Evolutionary conservation across 2,888 invertebrate species (phyloP).

Genomic region (Amblyjoppa proteus): DNA sequence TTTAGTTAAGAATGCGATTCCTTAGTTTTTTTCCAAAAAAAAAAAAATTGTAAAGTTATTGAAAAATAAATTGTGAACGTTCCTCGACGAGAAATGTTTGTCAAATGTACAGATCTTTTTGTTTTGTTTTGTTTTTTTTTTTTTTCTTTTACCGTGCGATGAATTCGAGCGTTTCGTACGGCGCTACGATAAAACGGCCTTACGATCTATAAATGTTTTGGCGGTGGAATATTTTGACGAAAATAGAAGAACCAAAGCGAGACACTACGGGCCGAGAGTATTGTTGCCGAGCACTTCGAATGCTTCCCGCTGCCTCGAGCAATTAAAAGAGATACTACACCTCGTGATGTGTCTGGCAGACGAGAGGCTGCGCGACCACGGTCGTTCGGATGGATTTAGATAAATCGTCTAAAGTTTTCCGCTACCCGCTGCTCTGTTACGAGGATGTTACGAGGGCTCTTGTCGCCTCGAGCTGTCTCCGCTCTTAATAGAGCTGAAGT

Average conservation of each 20-base stretch:
- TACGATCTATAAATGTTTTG: conserved; percentile 12
- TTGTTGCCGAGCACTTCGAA: conserved; percentile 8
- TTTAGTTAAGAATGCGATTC: no score
- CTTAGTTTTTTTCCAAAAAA: no score
- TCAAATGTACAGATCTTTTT: no score
- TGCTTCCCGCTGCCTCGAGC: conserved; percentile 15
- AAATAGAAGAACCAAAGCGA: background rate
- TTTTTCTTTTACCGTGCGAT: no score
- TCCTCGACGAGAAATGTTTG: no score
- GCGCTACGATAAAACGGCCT: background rate
- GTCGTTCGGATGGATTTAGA: conserved; percentile 67
- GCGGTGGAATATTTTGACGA: background rate
- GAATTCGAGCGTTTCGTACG: no score
- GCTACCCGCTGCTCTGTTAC: conserved; percentile 3
- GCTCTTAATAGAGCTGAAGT: conserved; percentile 30
- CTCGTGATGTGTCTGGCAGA: conserved; percentile 53
- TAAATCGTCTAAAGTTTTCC: conserved; percentile 57
- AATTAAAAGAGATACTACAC: conserved; percentile 55
- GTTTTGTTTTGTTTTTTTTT: no score
- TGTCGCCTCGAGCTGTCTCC: conserved; percentile 44
- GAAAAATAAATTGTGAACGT: no score
- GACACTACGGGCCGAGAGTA: background rate
- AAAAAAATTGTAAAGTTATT: no score
- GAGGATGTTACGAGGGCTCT: conserved; percentile 1
- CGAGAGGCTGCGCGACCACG: conserved; percentile 54